phyloP scores from a whole-genome alignment of 2,797 vertebrate species.

The Anguilla megastoma region DNA sequence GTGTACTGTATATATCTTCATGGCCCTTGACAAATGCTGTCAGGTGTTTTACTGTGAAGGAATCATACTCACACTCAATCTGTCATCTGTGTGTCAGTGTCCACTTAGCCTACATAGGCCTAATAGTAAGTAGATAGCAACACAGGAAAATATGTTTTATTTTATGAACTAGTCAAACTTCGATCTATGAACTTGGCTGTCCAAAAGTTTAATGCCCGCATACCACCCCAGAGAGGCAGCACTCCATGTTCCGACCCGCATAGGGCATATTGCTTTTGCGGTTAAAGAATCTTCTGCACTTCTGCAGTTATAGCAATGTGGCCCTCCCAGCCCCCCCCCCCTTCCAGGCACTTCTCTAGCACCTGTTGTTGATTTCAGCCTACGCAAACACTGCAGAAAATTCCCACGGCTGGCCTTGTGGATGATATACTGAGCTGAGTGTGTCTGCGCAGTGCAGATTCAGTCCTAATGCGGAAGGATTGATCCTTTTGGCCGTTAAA shows the following conservation, averaged over 20 bases:
- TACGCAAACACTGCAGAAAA: background rate
- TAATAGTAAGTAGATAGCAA: background rate
- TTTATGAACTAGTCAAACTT: no score
- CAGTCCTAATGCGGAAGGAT: no score
- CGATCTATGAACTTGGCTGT: no score
- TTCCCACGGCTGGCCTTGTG: constrained; percentile 7
- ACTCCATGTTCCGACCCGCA: background rate
- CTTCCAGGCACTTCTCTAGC: background rate
- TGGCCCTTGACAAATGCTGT: background rate
- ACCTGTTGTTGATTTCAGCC: constrained; percentile 31
- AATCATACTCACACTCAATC: background rate
- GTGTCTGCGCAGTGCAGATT: background rate
- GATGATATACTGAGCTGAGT: background rate
- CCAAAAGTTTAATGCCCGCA: background rate
- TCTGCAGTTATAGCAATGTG: background rate
- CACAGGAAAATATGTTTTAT: no score
- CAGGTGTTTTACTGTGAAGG: background rate
- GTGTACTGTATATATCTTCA: background rate
- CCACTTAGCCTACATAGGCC: background rate
- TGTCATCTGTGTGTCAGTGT: background rate
- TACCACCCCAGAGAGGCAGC: background rate
- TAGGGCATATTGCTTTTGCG: background rate
- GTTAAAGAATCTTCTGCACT: constrained; percentile 9
- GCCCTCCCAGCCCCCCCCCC: background rate
- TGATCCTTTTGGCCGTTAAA: background rate